Conservation (phyloP, 2,113 vertebrate species). For the Poicephalus gulielmi region DNA sequence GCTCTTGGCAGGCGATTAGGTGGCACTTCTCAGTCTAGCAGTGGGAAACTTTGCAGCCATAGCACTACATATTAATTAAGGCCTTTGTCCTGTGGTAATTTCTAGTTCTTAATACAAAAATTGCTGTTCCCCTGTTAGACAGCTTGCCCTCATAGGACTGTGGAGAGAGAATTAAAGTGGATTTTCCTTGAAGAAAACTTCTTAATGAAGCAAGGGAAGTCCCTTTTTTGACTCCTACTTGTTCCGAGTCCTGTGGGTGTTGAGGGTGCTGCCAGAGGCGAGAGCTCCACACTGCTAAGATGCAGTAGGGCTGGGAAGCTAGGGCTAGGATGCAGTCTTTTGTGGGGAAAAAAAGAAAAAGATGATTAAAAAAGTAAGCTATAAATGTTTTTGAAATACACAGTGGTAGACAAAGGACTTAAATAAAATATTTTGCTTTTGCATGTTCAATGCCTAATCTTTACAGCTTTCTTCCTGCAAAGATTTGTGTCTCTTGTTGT, state of each 20-base stretch:
- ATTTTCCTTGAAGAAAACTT: not conserved
- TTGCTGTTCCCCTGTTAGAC: not conserved
- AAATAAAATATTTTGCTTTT: not conserved
- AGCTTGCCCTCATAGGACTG: not conserved
- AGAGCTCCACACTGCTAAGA: accelerated
- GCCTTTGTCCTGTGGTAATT: not conserved
- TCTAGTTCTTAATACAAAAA: not conserved
- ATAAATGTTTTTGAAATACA: not conserved
- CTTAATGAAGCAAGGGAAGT: not conserved
- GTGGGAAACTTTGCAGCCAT: not conserved
- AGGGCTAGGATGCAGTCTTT: not conserved
- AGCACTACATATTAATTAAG: not conserved
- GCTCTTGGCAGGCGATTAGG: not conserved
- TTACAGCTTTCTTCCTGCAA: not conserved
- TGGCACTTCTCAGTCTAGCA: not conserved
- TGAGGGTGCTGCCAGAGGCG: not conserved
- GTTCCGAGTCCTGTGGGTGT: not conserved
- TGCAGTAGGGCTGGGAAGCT: not conserved
- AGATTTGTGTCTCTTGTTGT: not conserved
- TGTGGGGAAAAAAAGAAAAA: not conserved
- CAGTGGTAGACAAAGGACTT: not conserved
- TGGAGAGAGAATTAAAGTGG: not conserved
- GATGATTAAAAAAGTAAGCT: not conserved
- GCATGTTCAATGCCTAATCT: not conserved
- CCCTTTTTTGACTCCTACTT: not conserved